phyloP scores from a whole-genome alignment of 2,888 invertebrate species.

The Macrosoma leucophasiata region DNA sequence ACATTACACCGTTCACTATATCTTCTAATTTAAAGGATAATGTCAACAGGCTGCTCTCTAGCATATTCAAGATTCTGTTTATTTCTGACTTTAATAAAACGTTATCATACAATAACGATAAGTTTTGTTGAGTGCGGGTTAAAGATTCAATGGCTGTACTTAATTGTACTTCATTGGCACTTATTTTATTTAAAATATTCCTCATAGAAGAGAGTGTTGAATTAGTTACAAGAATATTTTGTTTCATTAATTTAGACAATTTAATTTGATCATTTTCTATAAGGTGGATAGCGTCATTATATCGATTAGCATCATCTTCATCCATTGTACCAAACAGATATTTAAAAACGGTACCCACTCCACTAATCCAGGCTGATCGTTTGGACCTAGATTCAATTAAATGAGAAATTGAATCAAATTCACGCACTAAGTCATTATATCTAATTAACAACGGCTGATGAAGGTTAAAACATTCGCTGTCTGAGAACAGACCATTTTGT shows the following conservation, averaged over 20 bases:
- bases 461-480: constrained; percentile 7
- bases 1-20: constrained; percentile 16
- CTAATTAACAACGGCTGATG: constrained; percentile 4
- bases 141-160: constrained; percentile 6
- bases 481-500: too few species aligned
- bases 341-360: constrained; percentile 26
- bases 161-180: constrained; percentile 3
- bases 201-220: constrained; percentile 8
- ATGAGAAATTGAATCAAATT: constrained; percentile 12
- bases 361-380: constrained; percentile 26
- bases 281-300: constrained; percentile 24
- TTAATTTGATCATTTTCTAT: constrained; percentile 19
- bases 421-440: constrained; percentile 4
- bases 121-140: not conserved
- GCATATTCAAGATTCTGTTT: not conserved
- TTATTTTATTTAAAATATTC: constrained; percentile 10
- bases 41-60: constrained; percentile 1
- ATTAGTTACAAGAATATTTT: constrained; percentile 19
- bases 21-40: constrained; percentile 9
- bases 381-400: constrained; percentile 1
- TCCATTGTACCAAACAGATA: constrained; percentile 29
- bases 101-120: constrained; percentile 1
- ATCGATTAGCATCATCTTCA: constrained; percentile 28
- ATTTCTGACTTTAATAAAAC: not conserved
- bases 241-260: constrained; percentile 19